Conservation (phyloP, 2,888 invertebrate genomes). For the Emesis russula region DNA sequence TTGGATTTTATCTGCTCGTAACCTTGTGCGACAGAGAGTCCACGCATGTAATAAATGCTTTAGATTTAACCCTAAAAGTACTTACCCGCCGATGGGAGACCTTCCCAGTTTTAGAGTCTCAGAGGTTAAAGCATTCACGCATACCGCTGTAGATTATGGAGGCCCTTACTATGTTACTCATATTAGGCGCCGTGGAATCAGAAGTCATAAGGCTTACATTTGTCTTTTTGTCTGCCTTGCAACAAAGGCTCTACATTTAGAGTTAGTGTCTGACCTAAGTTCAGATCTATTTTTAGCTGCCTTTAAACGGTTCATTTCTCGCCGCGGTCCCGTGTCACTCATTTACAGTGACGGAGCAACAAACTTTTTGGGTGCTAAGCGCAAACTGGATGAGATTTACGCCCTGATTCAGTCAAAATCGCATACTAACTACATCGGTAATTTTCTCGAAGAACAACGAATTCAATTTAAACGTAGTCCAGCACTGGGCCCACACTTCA, state of each 20-base stretch:
- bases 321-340: constrained; percentile 24
- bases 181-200: neutral
- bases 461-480: constrained; percentile 19
- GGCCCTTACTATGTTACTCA: neutral
- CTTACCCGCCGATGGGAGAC: neutral
- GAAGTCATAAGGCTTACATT: neutral
- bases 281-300: constrained; percentile 31
- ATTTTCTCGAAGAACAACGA: neutral
- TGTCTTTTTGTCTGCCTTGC: neutral
- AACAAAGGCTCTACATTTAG: constrained; percentile 35
- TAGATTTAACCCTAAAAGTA: neutral
- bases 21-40: neutral
- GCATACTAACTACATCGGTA: neutral
- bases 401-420: neutral
- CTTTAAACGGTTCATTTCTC: constrained; percentile 28
- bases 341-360: neutral
- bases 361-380: neutral
- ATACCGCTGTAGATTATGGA: neutral
- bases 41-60: neutral
- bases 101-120: neutral
- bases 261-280: constrained; percentile 31
- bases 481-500: constrained; percentile 43
- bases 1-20: neutral
- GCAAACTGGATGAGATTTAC: neutral
- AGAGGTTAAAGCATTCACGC: neutral